Conservation (phyloP, 2,797 vertebrate genomes). For the Myotis vivesi region DNA sequence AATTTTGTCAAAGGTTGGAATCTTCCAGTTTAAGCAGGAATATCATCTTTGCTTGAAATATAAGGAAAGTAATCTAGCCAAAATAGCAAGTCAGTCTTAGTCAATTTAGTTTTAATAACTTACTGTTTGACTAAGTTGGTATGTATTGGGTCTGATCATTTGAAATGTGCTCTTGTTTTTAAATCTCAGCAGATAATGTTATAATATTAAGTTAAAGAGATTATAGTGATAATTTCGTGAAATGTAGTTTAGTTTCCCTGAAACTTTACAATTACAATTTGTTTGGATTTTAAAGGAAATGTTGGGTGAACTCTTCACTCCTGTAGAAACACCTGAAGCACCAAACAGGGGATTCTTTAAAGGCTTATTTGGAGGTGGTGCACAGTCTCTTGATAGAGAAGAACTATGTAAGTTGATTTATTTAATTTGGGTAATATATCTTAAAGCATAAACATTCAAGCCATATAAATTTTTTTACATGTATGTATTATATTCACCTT, state of each 20-base stretch:
- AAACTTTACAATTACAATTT: conserved; percentile 53
- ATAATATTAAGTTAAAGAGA: neutral
- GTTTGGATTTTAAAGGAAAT: conserved; percentile 91
- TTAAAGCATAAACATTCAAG: conserved; percentile 13
- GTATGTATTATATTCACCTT: neutral
- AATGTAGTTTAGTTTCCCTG: neutral
- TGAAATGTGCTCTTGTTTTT: conserved; percentile 34
- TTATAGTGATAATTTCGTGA: neutral
- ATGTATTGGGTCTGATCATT: neutral
- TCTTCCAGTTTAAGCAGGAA: neutral
- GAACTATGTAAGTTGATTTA: conserved; percentile 92
- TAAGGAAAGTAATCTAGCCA: neutral
- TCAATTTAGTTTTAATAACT: neutral
- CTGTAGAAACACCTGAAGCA: conserved; percentile 98
- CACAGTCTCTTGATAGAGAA: conserved; percentile 97
- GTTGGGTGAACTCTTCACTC: conserved; percentile 98
- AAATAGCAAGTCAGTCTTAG: neutral
- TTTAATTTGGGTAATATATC: neutral
- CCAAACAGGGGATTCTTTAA: conserved; percentile 99
- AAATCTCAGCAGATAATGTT: neutral
- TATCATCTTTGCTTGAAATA: neutral
- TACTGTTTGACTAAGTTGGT: neutral
- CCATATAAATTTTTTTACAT: conserved; percentile 1
- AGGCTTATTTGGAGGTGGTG: conserved; percentile 97
- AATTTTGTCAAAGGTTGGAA: neutral